Evolutionary conservation across 2,888 invertebrate species (phyloP), one percentile per base, ranked within the genome.

Genomic region (Pristionchus maxplancki): DNA sequence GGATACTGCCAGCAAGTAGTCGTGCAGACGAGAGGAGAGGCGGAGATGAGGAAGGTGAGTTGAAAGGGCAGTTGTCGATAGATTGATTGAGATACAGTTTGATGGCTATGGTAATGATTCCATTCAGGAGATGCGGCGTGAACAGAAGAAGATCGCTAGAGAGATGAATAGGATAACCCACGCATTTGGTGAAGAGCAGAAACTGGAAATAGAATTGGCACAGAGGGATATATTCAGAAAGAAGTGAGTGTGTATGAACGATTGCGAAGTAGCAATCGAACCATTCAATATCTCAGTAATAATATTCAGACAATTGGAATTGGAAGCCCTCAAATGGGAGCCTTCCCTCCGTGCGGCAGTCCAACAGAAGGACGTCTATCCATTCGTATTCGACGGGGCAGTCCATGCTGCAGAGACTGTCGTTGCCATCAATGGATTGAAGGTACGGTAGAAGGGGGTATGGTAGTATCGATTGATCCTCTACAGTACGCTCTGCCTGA

Each of bases 331-430:
- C 87, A 91, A 93, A 15, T 92, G 91, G 84, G 92, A 93, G 15
- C 95, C 95, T 1, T 89, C 90, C 3, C 24, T 91, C 15, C 44
- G 87, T 11, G 71, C 86, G 93, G 89, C 94, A 95, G 88, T 89
- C 28, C 34, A 34, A 15, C 78, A 67, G 50, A 44, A 50, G n/a
- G 86, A 87, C 0, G 71, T 71, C 34, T 97, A 96, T 95, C 98
- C 98, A 0, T 97, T 97, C 95, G 98, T 98, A 0, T 98, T 97
- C 95, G 98, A 98, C 95, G 96, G 96, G 1, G 96, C 97, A 90
- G 95, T 96, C 81, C 96, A 96, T 89, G 96, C 97, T 0, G 97
- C 96, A 94, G 95, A 96, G 93, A 95, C 96, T 4, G 96, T 97
- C 89, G 96, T 97, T 81, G 97, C 96, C 92, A 96, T 98, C 17